Conservation (phyloP, 2,797 vertebrate species). For the Babyrousa celebensis region DNA sequence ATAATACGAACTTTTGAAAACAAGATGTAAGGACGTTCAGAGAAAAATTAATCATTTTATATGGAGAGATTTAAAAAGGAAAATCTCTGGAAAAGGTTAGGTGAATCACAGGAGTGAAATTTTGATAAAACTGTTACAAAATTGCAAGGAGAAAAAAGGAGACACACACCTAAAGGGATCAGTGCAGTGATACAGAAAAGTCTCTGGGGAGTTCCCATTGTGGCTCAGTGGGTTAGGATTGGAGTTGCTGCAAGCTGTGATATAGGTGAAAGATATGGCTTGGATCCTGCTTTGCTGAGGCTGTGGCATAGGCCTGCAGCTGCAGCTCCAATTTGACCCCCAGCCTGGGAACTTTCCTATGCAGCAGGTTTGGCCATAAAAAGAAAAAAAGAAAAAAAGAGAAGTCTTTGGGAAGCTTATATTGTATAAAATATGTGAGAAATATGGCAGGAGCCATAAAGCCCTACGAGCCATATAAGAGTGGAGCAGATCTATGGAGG, state of each 20-base stretch:
- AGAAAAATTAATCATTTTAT: background rate
- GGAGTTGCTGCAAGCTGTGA: no score
- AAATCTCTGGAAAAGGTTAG: background rate
- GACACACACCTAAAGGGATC: background rate
- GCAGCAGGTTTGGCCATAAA: no score
- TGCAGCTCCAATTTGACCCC: no score
- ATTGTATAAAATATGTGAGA: background rate
- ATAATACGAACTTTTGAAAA: slow-evolving; percentile 29
- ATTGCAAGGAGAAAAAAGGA: background rate
- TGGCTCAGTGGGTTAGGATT: no score
- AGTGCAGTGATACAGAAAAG: background rate
- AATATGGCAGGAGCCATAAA: background rate
- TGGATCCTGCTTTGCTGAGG: no score
- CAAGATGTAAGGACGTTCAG: background rate
- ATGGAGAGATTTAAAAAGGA: background rate
- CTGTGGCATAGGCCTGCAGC: no score
- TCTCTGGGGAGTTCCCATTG: background rate
- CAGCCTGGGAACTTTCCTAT: no score
- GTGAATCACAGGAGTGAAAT: slow-evolving; percentile 41
- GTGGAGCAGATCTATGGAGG: background rate
- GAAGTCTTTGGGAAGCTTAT: background rate
- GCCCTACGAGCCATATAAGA: background rate
- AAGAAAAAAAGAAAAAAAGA: background rate
- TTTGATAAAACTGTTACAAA: background rate
- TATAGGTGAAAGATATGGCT: no score